Conservation (phyloP, 1,140 invertebrate species). For the Venustaconcha ellipsiformis region DNA sequence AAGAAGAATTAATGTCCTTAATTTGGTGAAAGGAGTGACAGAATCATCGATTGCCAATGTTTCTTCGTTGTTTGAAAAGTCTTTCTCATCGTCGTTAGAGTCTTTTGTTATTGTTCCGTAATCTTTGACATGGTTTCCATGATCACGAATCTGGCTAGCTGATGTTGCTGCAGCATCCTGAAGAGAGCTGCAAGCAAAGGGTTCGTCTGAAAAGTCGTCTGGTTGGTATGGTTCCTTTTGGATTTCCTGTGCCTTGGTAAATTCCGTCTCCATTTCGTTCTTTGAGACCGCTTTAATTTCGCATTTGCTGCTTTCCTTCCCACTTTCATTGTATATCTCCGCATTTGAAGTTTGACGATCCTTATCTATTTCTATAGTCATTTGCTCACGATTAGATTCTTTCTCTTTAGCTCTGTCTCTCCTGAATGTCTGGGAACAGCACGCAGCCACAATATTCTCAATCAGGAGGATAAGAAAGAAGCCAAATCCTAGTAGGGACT, state of each 20-base stretch:
- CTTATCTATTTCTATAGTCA: too few relatives aligned
- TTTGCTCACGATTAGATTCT: not conserved
- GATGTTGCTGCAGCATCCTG: too few relatives aligned
- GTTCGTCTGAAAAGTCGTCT: too few relatives aligned
- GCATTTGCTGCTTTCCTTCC: not conserved
- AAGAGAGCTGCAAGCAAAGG: too few relatives aligned
- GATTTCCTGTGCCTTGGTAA: not conserved
- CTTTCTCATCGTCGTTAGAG: too few relatives aligned
- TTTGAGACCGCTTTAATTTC: not conserved
- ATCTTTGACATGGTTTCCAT: too few relatives aligned
- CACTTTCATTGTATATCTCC: not conserved
- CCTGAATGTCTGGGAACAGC: constrained; percentile 2
- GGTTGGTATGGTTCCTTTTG: too few relatives aligned
- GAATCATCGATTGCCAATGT: too few relatives aligned
- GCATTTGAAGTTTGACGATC: not conserved
- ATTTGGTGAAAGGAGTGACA: constrained; percentile 3
- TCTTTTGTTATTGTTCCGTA: too few relatives aligned
- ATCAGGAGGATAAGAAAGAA: constrained; percentile 72
- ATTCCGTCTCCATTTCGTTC: not conserved
- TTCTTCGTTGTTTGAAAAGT: too few relatives aligned
- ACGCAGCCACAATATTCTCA: constrained; percentile 71
- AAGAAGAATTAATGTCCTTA: constrained; percentile 53
- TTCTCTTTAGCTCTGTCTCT: not conserved
- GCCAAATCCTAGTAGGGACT: constrained; percentile 69
- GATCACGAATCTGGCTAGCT: too few relatives aligned